Evolutionary conservation across 2,888 invertebrate species (phyloP).

Genomic region (Rhodophaea formosa): DNA sequence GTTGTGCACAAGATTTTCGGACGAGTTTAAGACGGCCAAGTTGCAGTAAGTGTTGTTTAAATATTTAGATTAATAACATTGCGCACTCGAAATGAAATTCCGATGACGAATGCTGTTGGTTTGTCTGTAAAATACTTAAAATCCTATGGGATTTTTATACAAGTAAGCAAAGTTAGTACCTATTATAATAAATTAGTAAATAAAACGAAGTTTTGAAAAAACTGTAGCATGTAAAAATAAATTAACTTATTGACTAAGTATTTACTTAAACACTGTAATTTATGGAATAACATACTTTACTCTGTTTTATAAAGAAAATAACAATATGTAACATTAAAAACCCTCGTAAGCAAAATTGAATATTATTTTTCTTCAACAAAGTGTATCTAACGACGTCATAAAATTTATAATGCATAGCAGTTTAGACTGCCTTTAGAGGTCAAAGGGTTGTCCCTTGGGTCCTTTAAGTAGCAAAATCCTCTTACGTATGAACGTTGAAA

Average conservation of each 20-base stretch:
- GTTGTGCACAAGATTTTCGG: constrained; percentile 41
- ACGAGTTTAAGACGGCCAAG: constrained; percentile 23
- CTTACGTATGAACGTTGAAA: constrained; percentile 40
- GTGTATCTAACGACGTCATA: background rate
- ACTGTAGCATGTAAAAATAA: too few relatives aligned
- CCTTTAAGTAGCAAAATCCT: constrained; percentile 48
- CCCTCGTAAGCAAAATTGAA: background rate
- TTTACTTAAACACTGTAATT: too few relatives aligned
- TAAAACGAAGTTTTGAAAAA: too few relatives aligned
- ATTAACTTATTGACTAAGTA: too few relatives aligned
- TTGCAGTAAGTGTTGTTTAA: constrained; percentile 21
- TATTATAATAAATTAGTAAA: too few relatives aligned
- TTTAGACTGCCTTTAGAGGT: constrained; percentile 37
- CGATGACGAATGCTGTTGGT: background rate
- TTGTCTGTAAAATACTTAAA: background rate
- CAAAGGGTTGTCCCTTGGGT: constrained; percentile 34
- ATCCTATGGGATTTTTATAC: background rate
- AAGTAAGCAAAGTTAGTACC: background rate
- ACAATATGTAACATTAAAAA: too few relatives aligned
- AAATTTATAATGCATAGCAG: constrained; percentile 22
- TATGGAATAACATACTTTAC: too few relatives aligned
- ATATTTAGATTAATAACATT: constrained; percentile 11
- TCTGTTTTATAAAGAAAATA: too few relatives aligned
- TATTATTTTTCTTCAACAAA: background rate
- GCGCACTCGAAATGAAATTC: constrained; percentile 3